Base-by-base conservation (phyloP, 2,888 invertebrate genomes). In the Itoplectis maculator region DNA sequence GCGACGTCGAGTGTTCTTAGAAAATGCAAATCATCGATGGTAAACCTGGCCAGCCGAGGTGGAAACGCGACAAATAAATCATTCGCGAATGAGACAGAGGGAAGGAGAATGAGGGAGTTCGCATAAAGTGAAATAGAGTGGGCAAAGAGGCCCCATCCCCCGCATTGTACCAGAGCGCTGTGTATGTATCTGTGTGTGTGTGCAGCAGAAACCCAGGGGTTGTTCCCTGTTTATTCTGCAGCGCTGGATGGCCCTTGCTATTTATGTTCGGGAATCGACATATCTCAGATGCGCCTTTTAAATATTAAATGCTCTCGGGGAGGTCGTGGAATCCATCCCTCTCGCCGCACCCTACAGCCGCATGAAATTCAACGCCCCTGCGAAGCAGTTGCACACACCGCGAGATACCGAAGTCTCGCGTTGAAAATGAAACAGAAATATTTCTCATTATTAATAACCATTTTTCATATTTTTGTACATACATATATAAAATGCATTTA, bases 281-380 rank as follows among this genome's bases (percentile, higher is more conserved):
- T 92, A 92, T 92, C 91, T 92, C 90, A 92, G 92, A 92, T 91
- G 90, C 89, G 90, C 89, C 75, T 89, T 91, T 92, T 91, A 91
- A 92, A 92, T 92, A 92, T 92, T 92, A 89, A 92, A 91, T 86
- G 75, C 70, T 83, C 84, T 80, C 82, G 86, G 88, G 88, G 89
- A 86, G 84, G 82, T 79, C 75, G 84, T 84, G 84, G 49, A 47
- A 13, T 63, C 51, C 56, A 59, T 74, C 56, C 81, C 69, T 49
- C 77, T 61, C 78, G 40, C n/a, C 29, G 40, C 72, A 61, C 49
- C 69, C 69, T 51, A 42, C 54, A 65, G 65, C 61, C 9, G 42
- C 59, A 76, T 49, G 70, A 76, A 79, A 76, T 76, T 72, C 66
- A 47, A 82, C 63, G 72, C 75, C 42, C 61, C 49, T 47, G 35